These are phyloP conservation scores for Dasyornis broadbenti DNA, from an alignment of 2,113 vertebrate genomes.

Conservation along the genomic window DNA sequence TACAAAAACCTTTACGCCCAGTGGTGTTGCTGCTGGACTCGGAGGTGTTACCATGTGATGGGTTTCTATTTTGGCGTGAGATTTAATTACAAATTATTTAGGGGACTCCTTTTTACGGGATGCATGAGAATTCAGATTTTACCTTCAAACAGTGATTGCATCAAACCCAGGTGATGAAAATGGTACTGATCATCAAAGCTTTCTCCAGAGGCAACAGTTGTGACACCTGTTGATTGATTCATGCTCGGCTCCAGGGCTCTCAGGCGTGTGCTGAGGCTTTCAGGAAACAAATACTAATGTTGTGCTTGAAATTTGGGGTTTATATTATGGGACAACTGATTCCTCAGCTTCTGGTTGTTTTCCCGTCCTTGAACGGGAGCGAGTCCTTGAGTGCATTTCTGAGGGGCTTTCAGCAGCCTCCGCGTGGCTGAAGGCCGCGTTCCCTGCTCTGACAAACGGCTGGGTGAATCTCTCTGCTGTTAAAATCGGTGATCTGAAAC, in stretches of 20 bases:
- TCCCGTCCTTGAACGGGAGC: background rate
- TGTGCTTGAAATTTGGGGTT: too few species aligned
- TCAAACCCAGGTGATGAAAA: background rate
- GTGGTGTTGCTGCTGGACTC: background rate
- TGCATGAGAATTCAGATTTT: background rate
- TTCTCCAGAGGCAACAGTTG: background rate
- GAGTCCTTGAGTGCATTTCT: background rate
- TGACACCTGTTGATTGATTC: background rate
- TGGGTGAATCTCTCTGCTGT: background rate
- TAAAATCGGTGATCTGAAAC: background rate
- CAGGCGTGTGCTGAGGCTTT: background rate
- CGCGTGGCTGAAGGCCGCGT: fast-evolving
- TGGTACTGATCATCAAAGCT: background rate
- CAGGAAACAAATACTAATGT: background rate
- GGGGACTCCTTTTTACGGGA: background rate
- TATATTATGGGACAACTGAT: background rate
- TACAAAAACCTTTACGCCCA: background rate
- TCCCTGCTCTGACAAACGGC: too few species aligned
- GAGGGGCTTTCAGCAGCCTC: background rate
- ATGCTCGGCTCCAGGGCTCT: background rate
- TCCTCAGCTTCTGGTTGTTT: background rate
- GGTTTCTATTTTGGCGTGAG: background rate
- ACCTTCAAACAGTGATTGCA: background rate
- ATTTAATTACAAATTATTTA: background rate
- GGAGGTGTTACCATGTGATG: background rate